Evolutionary conservation across 2,113 vertebrate species (phyloP).

Genomic region (Proterorhinus semilunaris): DNA sequence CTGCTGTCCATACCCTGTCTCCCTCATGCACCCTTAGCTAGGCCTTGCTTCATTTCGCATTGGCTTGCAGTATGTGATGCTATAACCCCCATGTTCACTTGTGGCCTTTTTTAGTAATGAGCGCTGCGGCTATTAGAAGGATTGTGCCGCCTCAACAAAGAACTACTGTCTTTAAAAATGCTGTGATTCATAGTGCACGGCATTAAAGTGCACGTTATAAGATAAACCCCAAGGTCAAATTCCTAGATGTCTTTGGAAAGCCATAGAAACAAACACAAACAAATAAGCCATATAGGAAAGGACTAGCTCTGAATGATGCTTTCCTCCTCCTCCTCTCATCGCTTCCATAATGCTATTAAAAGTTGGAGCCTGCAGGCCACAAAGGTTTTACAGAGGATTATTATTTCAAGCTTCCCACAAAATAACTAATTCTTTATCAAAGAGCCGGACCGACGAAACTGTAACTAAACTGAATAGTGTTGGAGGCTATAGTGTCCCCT

Average conservation of each 20-base stretch:
- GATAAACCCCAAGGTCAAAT: slow-evolving; percentile 70
- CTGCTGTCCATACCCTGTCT: slow-evolving; percentile 58
- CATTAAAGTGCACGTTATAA: slow-evolving; percentile 59
- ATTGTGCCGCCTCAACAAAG: slow-evolving; percentile 33
- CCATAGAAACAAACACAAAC: slow-evolving; percentile 64
- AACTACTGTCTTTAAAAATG: slow-evolving; percentile 35
- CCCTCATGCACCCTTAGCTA: slow-evolving; percentile 40
- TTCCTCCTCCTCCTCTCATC: slow-evolving; percentile 64
- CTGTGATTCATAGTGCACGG: slow-evolving; percentile 34
- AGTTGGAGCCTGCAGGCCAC: slow-evolving; percentile 66
- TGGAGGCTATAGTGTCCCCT: slow-evolving; percentile 67
- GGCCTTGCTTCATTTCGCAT: slow-evolving; percentile 54
- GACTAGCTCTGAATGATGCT: slow-evolving; percentile 51
- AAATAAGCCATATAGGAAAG: slow-evolving; percentile 41
- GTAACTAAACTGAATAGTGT: slow-evolving; percentile 78
- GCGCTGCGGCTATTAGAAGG: slow-evolving; percentile 26
- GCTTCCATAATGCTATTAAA: slow-evolving; percentile 76
- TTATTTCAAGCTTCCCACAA: slow-evolving; percentile 76
- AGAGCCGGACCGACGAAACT: slow-evolving; percentile 72
- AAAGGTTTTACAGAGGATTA: slow-evolving; percentile 74
- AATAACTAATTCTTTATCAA: slow-evolving; percentile 81
- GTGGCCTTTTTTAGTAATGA: slow-evolving; percentile 50
- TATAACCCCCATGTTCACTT: slow-evolving; percentile 36
- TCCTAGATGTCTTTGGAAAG: slow-evolving; percentile 55
- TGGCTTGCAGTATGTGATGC: slow-evolving; percentile 45